Evolutionary conservation across 2,888 invertebrate genomes (phyloP).

Genomic region (Perizoma affinitatum): DNA sequence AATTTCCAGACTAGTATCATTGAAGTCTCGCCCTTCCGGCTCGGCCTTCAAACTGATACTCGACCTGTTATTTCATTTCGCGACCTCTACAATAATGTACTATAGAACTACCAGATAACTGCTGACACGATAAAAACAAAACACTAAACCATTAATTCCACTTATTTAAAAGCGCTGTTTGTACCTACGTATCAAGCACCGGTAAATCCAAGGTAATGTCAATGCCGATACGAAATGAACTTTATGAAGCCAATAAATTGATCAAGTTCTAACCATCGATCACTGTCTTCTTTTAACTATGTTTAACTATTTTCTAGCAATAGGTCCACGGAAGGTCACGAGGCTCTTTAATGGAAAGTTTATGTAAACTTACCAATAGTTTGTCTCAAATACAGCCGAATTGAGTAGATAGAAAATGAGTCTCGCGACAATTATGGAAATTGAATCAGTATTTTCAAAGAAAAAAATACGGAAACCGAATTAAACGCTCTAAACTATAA

Average conservation of each 20-base stretch:
- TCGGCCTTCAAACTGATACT: too few relatives aligned
- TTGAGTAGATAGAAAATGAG: too few relatives aligned
- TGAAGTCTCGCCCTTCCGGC: too few relatives aligned
- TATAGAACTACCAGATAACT: neutral
- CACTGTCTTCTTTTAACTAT: conserved; percentile 11
- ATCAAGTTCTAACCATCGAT: conserved; percentile 32
- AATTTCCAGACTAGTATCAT: too few relatives aligned
- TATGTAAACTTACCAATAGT: too few relatives aligned
- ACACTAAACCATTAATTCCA: conserved; percentile 1
- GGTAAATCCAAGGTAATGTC: conserved; percentile 36
- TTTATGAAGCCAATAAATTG: conserved; percentile 39
- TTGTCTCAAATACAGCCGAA: too few relatives aligned
- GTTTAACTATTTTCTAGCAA: conserved; percentile 7
- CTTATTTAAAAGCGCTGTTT: conserved; percentile 20
- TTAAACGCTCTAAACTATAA: too few relatives aligned
- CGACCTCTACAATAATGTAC: too few relatives aligned
- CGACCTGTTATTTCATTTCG: too few relatives aligned
- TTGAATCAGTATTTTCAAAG: too few relatives aligned
- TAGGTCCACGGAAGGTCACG: neutral
- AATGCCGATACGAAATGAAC: conserved; percentile 37
- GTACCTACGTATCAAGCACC: conserved; percentile 8
- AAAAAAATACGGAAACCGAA: too few relatives aligned
- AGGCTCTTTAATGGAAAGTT: neutral
- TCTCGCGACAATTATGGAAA: too few relatives aligned
- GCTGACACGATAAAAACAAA: conserved; percentile 6